Conservation (phyloP, 2,888 invertebrate species). For the Orthosia incerta region DNA sequence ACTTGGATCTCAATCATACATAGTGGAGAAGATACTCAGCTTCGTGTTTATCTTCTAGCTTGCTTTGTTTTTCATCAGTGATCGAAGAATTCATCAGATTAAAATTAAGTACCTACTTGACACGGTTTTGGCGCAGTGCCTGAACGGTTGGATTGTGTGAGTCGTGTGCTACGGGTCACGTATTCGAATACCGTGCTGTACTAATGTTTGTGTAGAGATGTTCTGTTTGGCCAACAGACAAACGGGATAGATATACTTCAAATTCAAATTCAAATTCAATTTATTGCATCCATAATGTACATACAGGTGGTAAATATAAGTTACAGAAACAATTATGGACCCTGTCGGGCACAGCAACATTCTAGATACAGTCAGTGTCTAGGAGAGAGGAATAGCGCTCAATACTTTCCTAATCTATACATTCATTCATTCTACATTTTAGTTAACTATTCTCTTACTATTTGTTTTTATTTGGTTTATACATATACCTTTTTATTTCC, state of each 20-base stretch:
- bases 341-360: too few species aligned
- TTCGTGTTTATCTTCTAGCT: neutral
- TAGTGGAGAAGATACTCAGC: neutral
- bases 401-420: too few species aligned
- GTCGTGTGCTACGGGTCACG: neutral
- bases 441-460: too few species aligned
- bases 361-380: too few species aligned
- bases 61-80: slow-evolving; percentile 1
- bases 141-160: neutral
- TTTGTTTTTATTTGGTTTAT: too few species aligned
- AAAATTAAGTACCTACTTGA: slow-evolving; percentile 3
- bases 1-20: neutral
- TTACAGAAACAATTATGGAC: too few species aligned
- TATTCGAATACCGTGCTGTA: slow-evolving; percentile 5
- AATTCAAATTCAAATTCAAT: too few species aligned
- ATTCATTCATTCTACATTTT: too few species aligned
- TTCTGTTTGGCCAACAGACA: neutral
- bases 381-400: too few species aligned
- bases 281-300: too few species aligned
- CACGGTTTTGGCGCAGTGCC: slow-evolving; percentile 26
- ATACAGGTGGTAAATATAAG: too few species aligned
- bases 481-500: too few species aligned
- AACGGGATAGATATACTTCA: neutral
- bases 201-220: neutral
- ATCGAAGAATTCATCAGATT: neutral